Conservation (phyloP, 2,113 vertebrate genomes). For the Chionodraco myersi region DNA sequence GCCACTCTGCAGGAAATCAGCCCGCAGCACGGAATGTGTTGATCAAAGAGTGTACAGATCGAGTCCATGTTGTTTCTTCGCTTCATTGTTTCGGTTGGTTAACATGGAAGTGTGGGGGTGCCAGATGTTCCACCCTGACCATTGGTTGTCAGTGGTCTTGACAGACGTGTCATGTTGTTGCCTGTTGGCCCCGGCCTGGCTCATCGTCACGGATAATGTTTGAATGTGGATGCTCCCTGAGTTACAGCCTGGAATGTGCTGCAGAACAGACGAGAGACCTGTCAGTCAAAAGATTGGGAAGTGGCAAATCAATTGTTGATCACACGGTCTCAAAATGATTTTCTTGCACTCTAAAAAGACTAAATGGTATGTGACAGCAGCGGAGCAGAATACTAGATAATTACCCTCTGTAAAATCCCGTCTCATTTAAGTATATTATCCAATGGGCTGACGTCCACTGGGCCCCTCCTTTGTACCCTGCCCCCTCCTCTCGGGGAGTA, state of each 20-base stretch:
- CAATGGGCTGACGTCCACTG: conserved; percentile 29
- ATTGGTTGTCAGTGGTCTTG: conserved; percentile 48
- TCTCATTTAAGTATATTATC: conserved; percentile 57
- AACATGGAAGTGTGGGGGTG: conserved; percentile 7
- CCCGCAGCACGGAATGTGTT: conserved; percentile 68
- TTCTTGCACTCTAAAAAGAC: conserved; percentile 42
- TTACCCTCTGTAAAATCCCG: conserved; percentile 55
- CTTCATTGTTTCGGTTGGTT: conserved; percentile 65
- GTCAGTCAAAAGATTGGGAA: conserved; percentile 60
- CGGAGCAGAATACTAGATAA: conserved; percentile 51
- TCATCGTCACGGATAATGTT: conserved; percentile 49
- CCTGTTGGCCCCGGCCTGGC: conserved; percentile 36
- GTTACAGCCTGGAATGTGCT: conserved; percentile 68
- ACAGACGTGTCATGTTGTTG: conserved; percentile 44
- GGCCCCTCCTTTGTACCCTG: conserved; percentile 40
- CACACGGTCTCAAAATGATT: conserved; percentile 34
- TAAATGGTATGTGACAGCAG: conserved; percentile 59
- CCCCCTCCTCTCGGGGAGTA: conserved; percentile 32
- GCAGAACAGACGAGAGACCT: conserved; percentile 56
- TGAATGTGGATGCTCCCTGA: conserved; percentile 58
- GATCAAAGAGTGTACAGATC: conserved; percentile 69
- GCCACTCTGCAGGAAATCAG: conserved; percentile 57
- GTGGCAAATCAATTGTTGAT: conserved; percentile 62
- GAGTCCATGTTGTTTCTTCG: conserved; percentile 36
- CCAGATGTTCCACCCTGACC: background rate